phyloP scores from a whole-genome alignment of 2,888 invertebrate species.

The Hermodice carunculata region DNA sequence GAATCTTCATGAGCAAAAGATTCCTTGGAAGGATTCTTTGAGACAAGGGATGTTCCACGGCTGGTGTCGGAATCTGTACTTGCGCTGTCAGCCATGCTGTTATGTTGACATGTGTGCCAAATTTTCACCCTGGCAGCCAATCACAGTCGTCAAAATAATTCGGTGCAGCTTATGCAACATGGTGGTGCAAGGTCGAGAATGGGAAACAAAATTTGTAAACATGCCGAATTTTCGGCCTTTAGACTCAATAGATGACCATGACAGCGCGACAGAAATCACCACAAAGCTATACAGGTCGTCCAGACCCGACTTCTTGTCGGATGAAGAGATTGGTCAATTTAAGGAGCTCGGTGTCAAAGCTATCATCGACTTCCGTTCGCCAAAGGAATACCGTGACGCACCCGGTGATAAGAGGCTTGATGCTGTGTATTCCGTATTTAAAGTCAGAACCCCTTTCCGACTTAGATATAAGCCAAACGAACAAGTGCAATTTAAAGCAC shows the following conservation, averaged over 20 bases:
- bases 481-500: constrained; percentile 23
- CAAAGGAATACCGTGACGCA: constrained; percentile 48
- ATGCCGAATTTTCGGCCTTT: constrained; percentile 19
- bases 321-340: constrained; percentile 44
- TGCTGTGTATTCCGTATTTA: constrained; percentile 43
- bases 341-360: constrained; percentile 46
- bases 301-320: constrained; percentile 52
- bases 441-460: constrained; percentile 43
- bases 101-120: no score
- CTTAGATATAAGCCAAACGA: constrained; percentile 39
- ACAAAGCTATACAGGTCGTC: constrained; percentile 53
- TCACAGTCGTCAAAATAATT: no score
- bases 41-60: no score
- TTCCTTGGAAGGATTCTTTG: no score
- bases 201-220: no score
- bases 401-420: constrained; percentile 49
- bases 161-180: no score
- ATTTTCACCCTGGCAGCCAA: no score
- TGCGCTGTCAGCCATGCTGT: no score
- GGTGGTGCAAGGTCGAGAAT: no score
- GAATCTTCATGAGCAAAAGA: no score
- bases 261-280: neutral
- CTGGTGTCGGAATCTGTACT: no score
- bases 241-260: neutral
- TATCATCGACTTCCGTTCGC: constrained; percentile 57